Conservation (phyloP, 2,113 vertebrate species). For the Ariopsis seemanni region DNA sequence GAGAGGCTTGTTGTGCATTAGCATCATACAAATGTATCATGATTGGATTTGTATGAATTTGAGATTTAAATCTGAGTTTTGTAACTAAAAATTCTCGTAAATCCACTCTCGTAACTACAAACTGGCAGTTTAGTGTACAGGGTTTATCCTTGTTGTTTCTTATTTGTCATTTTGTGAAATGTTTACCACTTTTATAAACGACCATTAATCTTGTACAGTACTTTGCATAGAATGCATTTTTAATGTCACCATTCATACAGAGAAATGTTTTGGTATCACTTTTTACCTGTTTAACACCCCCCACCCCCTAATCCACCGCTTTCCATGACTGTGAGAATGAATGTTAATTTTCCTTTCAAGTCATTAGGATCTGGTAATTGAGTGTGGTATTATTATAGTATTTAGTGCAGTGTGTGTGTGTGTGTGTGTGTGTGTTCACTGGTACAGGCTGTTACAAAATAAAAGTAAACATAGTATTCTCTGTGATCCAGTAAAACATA, state of each 20-base stretch:
- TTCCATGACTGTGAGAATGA: neutral
- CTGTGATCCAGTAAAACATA: constrained; percentile 24
- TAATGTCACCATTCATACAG: neutral
- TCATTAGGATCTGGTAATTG: neutral
- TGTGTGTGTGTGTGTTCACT: too few relatives aligned
- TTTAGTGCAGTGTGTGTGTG: neutral
- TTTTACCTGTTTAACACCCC: neutral
- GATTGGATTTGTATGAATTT: neutral
- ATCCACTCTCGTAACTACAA: neutral
- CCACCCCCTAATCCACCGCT: too few relatives aligned
- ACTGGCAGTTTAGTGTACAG: neutral
- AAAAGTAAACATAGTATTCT: constrained; percentile 22
- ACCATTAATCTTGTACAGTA: constrained; percentile 13
- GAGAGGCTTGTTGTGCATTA: neutral
- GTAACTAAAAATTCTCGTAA: too few relatives aligned
- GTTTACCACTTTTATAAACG: neutral
- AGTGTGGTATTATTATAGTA: neutral
- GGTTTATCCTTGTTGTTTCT: neutral
- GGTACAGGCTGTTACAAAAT: neutral
- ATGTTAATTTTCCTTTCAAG: neutral
- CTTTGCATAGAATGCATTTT: neutral
- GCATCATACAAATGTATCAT: neutral
- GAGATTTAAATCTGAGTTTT: neutral
- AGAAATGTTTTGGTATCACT: neutral
- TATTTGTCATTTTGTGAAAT: neutral